phyloP scores from a whole-genome alignment of 2,888 invertebrate species.

The Crematogaster levior region DNA sequence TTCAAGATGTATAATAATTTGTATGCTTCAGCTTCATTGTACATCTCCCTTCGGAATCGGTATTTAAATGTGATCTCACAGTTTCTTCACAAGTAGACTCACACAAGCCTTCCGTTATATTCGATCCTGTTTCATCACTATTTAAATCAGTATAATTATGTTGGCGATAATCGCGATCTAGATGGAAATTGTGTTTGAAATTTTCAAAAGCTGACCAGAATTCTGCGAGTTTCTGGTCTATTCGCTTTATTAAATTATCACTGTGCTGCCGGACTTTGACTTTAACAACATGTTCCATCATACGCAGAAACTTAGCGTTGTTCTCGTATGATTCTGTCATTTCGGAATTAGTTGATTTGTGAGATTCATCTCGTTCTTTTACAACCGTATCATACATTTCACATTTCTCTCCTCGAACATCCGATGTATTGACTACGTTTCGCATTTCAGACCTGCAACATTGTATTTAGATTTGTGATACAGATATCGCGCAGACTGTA shows the following conservation, averaged over 20 bases:
- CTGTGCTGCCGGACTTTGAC: slow-evolving; percentile 60
- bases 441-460: slow-evolving; percentile 28
- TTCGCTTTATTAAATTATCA: slow-evolving; percentile 59
- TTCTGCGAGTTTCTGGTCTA: slow-evolving; percentile 60
- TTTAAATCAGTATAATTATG: neutral
- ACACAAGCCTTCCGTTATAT: neutral
- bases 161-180: slow-evolving; percentile 41
- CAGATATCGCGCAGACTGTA: neutral
- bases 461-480: neutral
- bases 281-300: slow-evolving; percentile 61
- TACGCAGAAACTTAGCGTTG: slow-evolving; percentile 59
- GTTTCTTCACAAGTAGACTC: slow-evolving; percentile 21
- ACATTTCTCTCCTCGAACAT: neutral
- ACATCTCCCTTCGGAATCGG: neutral
- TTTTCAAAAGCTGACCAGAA: slow-evolving; percentile 68
- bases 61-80: slow-evolving; percentile 16
- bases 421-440: slow-evolving; percentile 10
- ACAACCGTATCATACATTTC: neutral
- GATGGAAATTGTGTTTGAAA: slow-evolving; percentile 56
- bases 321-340: slow-evolving; percentile 45
- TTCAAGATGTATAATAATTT: neutral
- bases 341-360: neutral
- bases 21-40: neutral
- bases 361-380: neutral
- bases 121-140: slow-evolving; percentile 23